Evolutionary conservation across 2,797 vertebrate genomes (phyloP).

Genomic region (Labeo calbasu): DNA sequence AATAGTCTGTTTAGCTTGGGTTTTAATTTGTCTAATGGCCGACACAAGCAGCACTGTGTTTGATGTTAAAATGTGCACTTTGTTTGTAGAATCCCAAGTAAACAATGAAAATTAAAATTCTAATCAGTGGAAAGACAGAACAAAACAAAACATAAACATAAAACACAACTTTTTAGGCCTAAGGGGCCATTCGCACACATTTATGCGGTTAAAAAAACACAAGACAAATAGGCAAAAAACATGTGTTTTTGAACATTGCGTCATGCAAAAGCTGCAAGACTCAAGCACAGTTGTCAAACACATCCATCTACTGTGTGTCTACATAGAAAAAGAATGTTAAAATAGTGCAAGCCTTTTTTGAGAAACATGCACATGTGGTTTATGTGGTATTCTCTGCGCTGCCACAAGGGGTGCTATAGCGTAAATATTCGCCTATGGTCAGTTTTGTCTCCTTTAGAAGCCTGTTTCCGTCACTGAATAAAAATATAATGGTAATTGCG

Average conservation of each 20-base stretch:
- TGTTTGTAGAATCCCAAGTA: background rate
- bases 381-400: background rate
- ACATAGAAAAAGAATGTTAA: background rate
- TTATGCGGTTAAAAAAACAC: background rate
- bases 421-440: background rate
- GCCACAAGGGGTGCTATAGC: background rate
- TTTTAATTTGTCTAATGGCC: conserved; percentile 21
- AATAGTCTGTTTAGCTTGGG: background rate
- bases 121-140: background rate
- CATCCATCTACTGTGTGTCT: background rate
- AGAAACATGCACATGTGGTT: background rate
- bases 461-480: background rate
- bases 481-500: background rate
- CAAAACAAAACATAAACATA: background rate
- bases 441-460: background rate
- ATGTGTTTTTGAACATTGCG: background rate
- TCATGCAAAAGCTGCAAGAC: background rate
- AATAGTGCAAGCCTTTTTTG: background rate
- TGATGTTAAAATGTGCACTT: background rate
- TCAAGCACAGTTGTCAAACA: background rate
- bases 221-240: background rate
- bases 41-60: background rate
- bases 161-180: background rate
- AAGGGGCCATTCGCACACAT: background rate
- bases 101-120: background rate